phyloP scores from a whole-genome alignment of 2,113 vertebrate genomes.

The Vireo altiloquus region DNA sequence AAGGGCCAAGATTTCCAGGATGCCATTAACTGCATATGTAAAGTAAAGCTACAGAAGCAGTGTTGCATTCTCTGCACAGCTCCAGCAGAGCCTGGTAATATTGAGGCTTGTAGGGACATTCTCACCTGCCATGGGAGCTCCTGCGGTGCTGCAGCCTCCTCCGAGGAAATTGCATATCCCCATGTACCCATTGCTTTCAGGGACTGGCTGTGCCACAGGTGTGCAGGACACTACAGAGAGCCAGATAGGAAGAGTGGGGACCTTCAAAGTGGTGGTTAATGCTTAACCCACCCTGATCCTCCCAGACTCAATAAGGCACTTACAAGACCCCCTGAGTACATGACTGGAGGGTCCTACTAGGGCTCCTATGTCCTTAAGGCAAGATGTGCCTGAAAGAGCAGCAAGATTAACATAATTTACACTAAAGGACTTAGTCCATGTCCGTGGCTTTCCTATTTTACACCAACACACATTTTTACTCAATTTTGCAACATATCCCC shows the following conservation, averaged over 20 bases:
- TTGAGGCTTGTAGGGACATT: background rate
- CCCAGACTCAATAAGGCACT: background rate
- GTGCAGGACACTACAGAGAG: slow-evolving; percentile 40
- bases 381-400: background rate
- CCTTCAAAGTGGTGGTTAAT: background rate
- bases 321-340: background rate
- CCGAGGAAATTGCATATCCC: slow-evolving; percentile 24
- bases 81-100: background rate
- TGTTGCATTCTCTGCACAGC: background rate
- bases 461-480: background rate
- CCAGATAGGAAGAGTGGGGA: slow-evolving; percentile 47
- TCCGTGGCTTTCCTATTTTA: background rate
- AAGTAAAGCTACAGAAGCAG: background rate
- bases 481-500: fast-evolving
- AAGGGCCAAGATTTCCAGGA: background rate
- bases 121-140: slow-evolving; percentile 46
- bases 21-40: background rate
- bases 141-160: slow-evolving; percentile 32
- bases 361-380: background rate
- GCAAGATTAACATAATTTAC: background rate
- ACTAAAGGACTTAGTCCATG: background rate
- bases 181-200: background rate
- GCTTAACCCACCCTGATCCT: slow-evolving; percentile 12
- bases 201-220: slow-evolving; percentile 29
- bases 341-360: background rate